Conservation (phyloP, 2,797 vertebrate species). For the Phrynocephalus forsythii region DNA sequence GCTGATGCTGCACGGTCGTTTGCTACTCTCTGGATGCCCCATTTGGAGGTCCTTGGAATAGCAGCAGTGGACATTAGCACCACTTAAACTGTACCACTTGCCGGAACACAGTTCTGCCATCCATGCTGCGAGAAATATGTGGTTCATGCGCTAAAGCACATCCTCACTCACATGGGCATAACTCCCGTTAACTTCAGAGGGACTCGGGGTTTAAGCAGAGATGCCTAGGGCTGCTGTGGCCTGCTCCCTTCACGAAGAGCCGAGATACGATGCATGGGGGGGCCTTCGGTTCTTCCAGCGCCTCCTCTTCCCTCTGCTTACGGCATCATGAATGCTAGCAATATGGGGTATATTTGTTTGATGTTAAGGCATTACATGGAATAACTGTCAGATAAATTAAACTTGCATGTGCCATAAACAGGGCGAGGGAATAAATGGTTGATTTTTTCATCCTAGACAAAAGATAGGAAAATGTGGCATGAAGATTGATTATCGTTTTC, state of each 20-base stretch:
- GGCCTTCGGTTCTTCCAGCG: not conserved
- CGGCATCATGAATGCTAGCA: not conserved
- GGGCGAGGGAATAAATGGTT: constrained; percentile 62
- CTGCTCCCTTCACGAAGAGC: not conserved
- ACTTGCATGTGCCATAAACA: constrained; percentile 62
- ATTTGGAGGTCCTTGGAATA: not conserved
- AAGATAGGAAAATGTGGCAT: constrained; percentile 46
- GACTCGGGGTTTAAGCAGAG: not conserved
- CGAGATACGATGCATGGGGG: not conserved
- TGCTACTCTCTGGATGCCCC: not conserved
- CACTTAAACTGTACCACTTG: not conserved
- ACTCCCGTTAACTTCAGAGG: not conserved
- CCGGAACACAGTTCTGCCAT: not conserved
- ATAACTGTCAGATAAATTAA: constrained; percentile 68
- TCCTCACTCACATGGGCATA: not conserved
- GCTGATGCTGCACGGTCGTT: not conserved
- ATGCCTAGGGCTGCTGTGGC: not conserved
- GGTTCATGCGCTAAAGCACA: too few relatives aligned
- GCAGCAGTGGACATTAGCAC: not conserved
- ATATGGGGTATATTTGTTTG: constrained; percentile 39
- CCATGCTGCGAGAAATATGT: not conserved
- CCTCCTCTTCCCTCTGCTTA: not conserved
- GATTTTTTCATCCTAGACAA: constrained; percentile 67
- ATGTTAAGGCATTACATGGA: constrained; percentile 43
- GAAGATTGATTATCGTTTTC: constrained; percentile 65